A percentile compares a stretch with the other conserved stretches of the same genome.
phyloP scores from a whole-genome alignment of 2,797 vertebrate species.

The Adelosebastes latens region DNA sequence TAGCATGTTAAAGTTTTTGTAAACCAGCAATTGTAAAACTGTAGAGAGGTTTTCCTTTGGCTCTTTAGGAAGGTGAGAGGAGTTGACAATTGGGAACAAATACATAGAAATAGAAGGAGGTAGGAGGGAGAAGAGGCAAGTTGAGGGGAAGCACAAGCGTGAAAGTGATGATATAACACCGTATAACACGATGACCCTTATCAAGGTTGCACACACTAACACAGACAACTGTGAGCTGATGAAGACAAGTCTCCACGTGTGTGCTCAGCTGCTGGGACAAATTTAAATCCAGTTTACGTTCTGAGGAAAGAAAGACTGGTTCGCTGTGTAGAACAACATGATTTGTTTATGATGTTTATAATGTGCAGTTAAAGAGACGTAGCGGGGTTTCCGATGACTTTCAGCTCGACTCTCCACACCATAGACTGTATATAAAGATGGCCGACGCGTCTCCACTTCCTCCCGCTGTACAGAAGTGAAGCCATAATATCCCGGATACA shows the following conservation, averaged over 20 bases:
- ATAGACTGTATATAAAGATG: too few species aligned
- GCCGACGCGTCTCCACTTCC: too few species aligned
- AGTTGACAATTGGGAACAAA: not conserved
- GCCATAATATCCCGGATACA: too few species aligned
- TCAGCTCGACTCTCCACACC: not conserved
- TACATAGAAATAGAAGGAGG: too few species aligned
- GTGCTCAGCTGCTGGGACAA: constrained; percentile 35
- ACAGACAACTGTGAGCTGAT: constrained; percentile 25
- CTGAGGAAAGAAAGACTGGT: not conserved
- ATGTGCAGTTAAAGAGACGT: not conserved
- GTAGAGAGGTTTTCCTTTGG: not conserved
- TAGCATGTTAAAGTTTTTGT: not conserved
- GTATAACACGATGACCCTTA: constrained; percentile 14
- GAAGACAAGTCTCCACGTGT: constrained; percentile 55
- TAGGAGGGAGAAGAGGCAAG: not conserved
- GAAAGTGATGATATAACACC: constrained; percentile 38
- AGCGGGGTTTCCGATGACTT: not conserved
- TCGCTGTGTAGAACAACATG: not conserved
- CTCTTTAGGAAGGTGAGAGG: not conserved
- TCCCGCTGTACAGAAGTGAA: too few species aligned
- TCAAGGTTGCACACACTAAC: constrained; percentile 12
- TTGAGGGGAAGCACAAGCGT: constrained; percentile 1
- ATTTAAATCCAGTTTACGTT: constrained; percentile 45
- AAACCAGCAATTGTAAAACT: not conserved
- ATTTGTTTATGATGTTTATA: constrained; percentile 16